Evolutionary conservation across 2,113 vertebrate genomes (phyloP).

Genomic region (Nyctereutes procyonoides): DNA sequence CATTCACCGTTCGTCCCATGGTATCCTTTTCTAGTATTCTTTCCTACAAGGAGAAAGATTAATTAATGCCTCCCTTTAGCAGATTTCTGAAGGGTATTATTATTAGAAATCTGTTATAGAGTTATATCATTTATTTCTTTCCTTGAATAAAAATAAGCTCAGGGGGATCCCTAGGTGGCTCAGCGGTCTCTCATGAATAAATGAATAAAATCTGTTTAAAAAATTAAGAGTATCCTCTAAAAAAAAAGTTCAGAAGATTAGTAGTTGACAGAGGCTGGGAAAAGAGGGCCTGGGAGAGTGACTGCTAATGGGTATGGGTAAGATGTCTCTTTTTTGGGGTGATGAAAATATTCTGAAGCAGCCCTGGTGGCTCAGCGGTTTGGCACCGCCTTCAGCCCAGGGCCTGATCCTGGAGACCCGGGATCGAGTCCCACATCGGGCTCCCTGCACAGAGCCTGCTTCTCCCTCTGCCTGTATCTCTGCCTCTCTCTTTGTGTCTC

Average conservation of each 20-base stretch:
- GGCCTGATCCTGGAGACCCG: too few relatives aligned
- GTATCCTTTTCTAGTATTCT: slow-evolving; percentile 77
- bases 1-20: slow-evolving; percentile 83
- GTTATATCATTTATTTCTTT: slow-evolving; percentile 40
- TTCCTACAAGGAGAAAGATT: slow-evolving; percentile 83
- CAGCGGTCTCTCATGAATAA: too few relatives aligned
- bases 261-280: not conserved
- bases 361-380: too few relatives aligned
- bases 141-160: slow-evolving; percentile 34
- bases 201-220: too few relatives aligned
- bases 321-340: not conserved
- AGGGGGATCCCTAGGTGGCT: too few relatives aligned
- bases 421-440: too few relatives aligned
- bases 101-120: slow-evolving; percentile 76
- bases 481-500: too few relatives aligned
- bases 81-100: slow-evolving; percentile 81
- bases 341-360: not conserved
- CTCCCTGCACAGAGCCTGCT: too few relatives aligned
- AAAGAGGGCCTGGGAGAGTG: not conserved
- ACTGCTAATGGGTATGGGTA: not conserved
- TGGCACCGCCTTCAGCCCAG: too few relatives aligned
- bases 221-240: too few relatives aligned
- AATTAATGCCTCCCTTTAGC: slow-evolving; percentile 82
- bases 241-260: not conserved
- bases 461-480: too few relatives aligned